These are phyloP conservation scores for Isurus oxyrinchus DNA, from an alignment of 2,113 vertebrate species.

Conservation along the genomic window DNA sequence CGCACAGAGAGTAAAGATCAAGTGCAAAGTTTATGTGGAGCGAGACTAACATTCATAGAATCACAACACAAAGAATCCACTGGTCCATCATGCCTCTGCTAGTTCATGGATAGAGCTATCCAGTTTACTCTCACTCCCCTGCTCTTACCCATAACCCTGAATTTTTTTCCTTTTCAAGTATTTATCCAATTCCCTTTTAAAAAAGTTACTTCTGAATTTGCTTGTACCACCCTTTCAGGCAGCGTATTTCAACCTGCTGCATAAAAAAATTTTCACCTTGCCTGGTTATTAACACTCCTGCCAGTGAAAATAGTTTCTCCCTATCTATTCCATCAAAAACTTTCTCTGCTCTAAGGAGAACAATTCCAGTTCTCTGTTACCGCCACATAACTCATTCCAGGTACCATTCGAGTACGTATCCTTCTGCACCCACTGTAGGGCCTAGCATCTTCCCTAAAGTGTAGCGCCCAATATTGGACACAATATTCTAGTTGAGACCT, in stretches of 20 bases:
- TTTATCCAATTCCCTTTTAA: background rate
- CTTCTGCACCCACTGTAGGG: background rate
- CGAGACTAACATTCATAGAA: background rate
- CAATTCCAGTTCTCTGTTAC: background rate
- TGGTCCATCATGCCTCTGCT: background rate
- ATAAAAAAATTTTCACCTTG: background rate
- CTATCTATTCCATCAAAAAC: background rate
- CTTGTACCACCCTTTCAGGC: background rate
- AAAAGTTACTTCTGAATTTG: background rate
- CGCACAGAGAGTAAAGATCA: background rate
- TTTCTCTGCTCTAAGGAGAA: background rate
- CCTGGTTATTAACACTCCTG: background rate
- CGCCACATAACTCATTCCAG: background rate
- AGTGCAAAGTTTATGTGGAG: background rate
- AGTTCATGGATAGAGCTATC: background rate
- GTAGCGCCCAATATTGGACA: background rate
- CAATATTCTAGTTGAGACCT: background rate
- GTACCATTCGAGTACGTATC: too few species aligned
- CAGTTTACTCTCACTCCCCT: background rate
- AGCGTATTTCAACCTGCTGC: too few species aligned
- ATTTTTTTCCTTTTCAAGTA: background rate
- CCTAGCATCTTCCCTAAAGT: background rate
- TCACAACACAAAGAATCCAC: background rate
- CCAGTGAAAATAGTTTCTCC: background rate
- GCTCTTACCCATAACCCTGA: background rate